Base-by-base conservation (phyloP, 2,113 vertebrate genomes). In the Atherinomorus stipes region DNA sequence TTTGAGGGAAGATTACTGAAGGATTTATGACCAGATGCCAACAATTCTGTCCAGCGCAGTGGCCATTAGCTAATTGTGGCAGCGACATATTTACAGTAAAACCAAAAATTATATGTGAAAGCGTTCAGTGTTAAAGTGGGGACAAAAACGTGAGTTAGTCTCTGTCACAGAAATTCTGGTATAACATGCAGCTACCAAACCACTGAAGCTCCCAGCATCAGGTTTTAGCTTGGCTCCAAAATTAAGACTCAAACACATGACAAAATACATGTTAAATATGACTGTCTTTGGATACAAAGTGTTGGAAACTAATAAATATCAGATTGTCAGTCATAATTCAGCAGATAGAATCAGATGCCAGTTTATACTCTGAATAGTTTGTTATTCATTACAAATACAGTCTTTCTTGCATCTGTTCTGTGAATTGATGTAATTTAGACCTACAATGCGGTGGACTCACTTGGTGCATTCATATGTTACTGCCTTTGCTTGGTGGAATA, bases 1-100 rank as follows among this genome's bases (percentile, higher is more conserved):
- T 84, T 86, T 77, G 75, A 80, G 56, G 65, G 69, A 62, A 83
- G 83, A 85, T 90, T 88, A 88, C 37, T 45, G n/a, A 80, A 53
- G 54, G 79, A 78, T 79, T 87, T 88, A 52, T 38, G 42, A 79
- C 42, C 66, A 84, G 66, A 85, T 78, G 74, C 80, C 44, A 51
- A 73, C 61, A 57, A 70, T 76, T 72, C 77, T 83, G 64, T 80
- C 34, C 60, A 70, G 54, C 44, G 21, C 50, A 40, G 69, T 59
- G 65, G 76, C 80, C 82, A 90, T 86, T 89, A 82, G 81, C 78
- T 86, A 76, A 69, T 8, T 59, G 2, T 52, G 34, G 21, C n/a
- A 22, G 51, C 56, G 22, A 19, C 22, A 52, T 18, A 49, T 70
- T 21, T 70, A n/a, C n/a, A n/a, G n/a, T n/a, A 13, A 25, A 65